Percentiles rank a stretch among this genome's conserved stretches.
Evolutionary conservation across 2,888 invertebrate species (phyloP).

Genomic region (Drosophila suboccidentalis): DNA sequence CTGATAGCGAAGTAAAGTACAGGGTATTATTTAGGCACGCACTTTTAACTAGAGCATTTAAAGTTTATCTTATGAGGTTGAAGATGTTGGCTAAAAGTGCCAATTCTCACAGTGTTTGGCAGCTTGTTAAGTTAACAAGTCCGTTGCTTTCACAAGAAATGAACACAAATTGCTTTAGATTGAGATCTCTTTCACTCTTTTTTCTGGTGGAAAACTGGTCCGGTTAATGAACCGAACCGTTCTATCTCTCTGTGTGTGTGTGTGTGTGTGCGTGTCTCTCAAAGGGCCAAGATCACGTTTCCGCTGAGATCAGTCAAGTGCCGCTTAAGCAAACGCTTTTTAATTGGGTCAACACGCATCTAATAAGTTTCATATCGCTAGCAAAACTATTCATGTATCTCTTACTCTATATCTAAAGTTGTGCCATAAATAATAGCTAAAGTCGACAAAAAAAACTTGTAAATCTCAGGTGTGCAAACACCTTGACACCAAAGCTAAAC

Average conservation of each 20-base stretch:
- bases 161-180: conserved; percentile 74
- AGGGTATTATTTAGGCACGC: conserved; percentile 22
- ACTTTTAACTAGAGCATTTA: not conserved
- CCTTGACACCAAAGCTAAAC: conserved; percentile 77
- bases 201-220: conserved; percentile 68
- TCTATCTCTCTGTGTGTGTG: conserved; percentile 9
- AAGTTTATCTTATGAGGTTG: conserved; percentile 28
- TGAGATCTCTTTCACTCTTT: conserved; percentile 50
- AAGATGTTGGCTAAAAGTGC: conserved; percentile 67
- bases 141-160: conserved; percentile 77
- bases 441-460: conserved; percentile 46
- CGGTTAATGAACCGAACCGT: conserved; percentile 76
- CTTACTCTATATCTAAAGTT: not conserved
- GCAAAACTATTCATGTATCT: conserved; percentile 5
- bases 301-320: conserved; percentile 38
- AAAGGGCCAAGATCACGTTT: conserved; percentile 64
- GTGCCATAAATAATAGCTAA: conserved; percentile 49
- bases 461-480: conserved; percentile 82
- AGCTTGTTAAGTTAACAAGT: conserved; percentile 34
- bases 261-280: conserved; percentile 16
- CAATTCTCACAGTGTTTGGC: conserved; percentile 66
- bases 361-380: conserved; percentile 16
- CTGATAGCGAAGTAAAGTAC: not conserved
- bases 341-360: conserved; percentile 58
- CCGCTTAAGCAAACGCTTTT: conserved; percentile 28